Evolutionary conservation across 1,140 invertebrate species (phyloP).

Genomic region (Drosophila santomea): DNA sequence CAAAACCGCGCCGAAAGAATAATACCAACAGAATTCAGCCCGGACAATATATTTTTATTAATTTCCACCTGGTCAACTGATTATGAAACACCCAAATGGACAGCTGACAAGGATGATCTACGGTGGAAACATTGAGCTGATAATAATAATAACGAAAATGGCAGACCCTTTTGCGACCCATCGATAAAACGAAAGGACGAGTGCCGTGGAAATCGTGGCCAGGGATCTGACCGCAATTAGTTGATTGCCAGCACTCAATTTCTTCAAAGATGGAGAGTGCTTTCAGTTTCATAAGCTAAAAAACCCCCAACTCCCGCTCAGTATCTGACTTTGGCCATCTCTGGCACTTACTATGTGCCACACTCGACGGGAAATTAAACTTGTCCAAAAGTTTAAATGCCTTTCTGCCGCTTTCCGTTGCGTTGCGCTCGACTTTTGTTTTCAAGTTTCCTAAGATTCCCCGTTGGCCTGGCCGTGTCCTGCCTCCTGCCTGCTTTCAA

Average conservation of each 20-base stretch:
- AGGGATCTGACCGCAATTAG: slow-evolving; percentile 63
- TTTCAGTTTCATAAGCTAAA: slow-evolving; percentile 71
- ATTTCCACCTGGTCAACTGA: slow-evolving; percentile 71
- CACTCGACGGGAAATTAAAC: slow-evolving; percentile 79
- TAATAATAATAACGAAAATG: slow-evolving; percentile 54
- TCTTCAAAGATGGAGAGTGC: slow-evolving; percentile 73
- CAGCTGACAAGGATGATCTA: slow-evolving; percentile 20
- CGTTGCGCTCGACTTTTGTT: slow-evolving; percentile 74
- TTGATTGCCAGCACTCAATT: slow-evolving; percentile 71
- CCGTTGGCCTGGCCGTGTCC: slow-evolving; percentile 26
- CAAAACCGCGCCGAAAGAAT: slow-evolving; percentile 16
- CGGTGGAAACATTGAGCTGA: slow-evolving; percentile 54
- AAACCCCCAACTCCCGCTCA: slow-evolving; percentile 1
- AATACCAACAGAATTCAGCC: slow-evolving; percentile 56
- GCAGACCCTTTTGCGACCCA: slow-evolving; percentile 28
- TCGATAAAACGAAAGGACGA: neutral
- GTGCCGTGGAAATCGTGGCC: slow-evolving; percentile 11
- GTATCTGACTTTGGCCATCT: slow-evolving; percentile 30
- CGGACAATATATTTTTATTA: slow-evolving; percentile 71
- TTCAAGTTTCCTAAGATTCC: slow-evolving; percentile 49
- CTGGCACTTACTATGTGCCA: slow-evolving; percentile 37
- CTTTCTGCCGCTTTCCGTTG: slow-evolving; percentile 73
- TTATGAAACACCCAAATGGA: slow-evolving; percentile 52
- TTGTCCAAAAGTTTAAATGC: slow-evolving; percentile 81
- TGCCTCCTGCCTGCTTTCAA: neutral